Conservation (phyloP, 37 sponge, comb jelly and placozoan genomes). For the Chondrilla cf. caribensis region DNA sequence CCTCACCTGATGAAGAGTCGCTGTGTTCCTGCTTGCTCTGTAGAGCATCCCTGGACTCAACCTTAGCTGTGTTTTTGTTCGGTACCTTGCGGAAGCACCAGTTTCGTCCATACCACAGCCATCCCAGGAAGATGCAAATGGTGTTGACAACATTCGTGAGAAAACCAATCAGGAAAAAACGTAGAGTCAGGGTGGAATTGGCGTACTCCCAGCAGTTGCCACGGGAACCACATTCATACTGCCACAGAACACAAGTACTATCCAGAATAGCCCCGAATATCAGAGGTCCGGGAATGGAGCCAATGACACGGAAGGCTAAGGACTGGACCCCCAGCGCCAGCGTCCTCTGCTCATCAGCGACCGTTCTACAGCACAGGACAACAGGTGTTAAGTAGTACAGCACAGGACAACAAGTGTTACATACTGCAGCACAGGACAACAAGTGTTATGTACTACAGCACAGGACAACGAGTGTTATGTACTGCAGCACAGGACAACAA, state of each 20-base stretch:
- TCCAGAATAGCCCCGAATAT: conserved; percentile 72
- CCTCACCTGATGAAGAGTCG: too few species aligned
- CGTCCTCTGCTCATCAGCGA: conserved; percentile 73
- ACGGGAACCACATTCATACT: conserved; percentile 36
- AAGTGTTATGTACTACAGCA: not conserved
- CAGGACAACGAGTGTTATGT: too few species aligned
- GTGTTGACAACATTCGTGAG: conserved; percentile 12
- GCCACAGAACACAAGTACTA: conserved; percentile 56
- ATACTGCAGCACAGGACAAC: not conserved
- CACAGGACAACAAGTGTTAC: not conserved
- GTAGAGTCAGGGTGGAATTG: conserved; percentile 33
- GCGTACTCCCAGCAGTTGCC: conserved; percentile 83
- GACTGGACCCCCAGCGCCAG: conserved; percentile 73
- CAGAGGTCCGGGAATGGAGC: conserved; percentile 77
- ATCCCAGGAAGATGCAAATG: not conserved
- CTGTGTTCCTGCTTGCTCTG: too few species aligned
- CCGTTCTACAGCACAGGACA: conserved; percentile 41
- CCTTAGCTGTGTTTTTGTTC: too few species aligned
- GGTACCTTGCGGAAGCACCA: not conserved
- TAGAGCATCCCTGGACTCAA: too few species aligned
- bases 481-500: not conserved
- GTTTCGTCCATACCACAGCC: not conserved
- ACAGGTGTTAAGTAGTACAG: too few species aligned
- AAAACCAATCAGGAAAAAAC: not conserved
- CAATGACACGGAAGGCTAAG: conserved; percentile 43